phyloP scores from a whole-genome alignment of 2,888 invertebrate species.

The Dorcus hopei region DNA sequence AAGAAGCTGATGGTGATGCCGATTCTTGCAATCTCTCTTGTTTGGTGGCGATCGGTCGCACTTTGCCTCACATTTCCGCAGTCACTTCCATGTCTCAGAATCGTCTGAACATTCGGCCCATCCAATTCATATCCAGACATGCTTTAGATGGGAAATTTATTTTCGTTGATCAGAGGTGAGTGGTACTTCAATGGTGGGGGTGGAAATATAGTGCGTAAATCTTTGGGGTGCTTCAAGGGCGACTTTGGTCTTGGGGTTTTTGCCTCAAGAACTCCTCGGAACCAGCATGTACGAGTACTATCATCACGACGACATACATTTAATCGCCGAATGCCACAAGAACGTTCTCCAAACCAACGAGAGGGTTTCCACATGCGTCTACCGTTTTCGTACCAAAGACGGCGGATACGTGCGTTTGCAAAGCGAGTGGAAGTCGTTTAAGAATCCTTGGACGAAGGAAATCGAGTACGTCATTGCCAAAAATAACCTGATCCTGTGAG shows the following conservation, averaged over 20 bases:
- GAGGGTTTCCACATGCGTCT: slow-evolving; percentile 65
- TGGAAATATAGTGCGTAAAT: background rate
- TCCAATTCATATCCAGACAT: slow-evolving; percentile 81
- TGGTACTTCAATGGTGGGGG: slow-evolving; percentile 18
- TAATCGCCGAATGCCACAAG: slow-evolving; percentile 81
- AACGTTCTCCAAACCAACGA: slow-evolving; percentile 65
- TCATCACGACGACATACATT: slow-evolving; percentile 74
- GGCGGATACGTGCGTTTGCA: slow-evolving; percentile 70
- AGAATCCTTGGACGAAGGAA: slow-evolving; percentile 95
- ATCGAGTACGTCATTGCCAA: slow-evolving; percentile 87
- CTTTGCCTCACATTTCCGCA: slow-evolving; percentile 60
- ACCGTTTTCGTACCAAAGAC: slow-evolving; percentile 77
- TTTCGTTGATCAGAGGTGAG: slow-evolving; percentile 86
- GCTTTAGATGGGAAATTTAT: slow-evolving; percentile 89
- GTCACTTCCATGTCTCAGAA: slow-evolving; percentile 42
- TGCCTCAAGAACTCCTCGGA: slow-evolving; percentile 90
- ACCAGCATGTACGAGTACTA: slow-evolving; percentile 93
- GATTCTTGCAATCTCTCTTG: slow-evolving; percentile 75
- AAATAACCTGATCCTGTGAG: slow-evolving; percentile 73
- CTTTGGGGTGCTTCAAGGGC: slow-evolving; percentile 58
- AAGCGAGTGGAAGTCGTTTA: slow-evolving; percentile 85
- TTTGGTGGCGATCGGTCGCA: slow-evolving; percentile 82
- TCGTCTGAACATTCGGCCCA: slow-evolving; percentile 56
- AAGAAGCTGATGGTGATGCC: slow-evolving; percentile 58
- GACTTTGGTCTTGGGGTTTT: slow-evolving; percentile 81